phyloP scores from a whole-genome alignment of 2,113 vertebrate genomes.

The Lasiurus borealis region DNA sequence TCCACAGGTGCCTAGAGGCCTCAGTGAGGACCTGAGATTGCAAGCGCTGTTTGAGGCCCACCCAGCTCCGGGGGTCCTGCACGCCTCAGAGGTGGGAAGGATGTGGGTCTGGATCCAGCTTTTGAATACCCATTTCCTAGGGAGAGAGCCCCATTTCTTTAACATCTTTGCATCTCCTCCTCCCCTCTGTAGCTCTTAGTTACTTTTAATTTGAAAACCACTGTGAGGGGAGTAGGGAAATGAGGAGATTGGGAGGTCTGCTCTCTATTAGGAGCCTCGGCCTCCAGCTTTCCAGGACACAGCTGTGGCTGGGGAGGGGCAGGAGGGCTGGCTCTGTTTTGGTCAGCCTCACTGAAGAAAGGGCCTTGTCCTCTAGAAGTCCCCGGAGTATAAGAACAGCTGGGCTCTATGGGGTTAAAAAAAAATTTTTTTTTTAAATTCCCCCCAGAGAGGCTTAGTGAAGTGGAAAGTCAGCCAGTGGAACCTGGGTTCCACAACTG shows the following conservation, averaged over 20 bases:
- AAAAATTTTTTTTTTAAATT: not conserved
- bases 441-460: not conserved
- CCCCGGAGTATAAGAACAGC: slow-evolving; percentile 58
- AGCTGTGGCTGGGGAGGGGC: slow-evolving; percentile 73
- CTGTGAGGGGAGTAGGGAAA: not conserved
- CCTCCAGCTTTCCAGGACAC: slow-evolving; percentile 61
- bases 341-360: slow-evolving; percentile 70
- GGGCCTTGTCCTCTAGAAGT: slow-evolving; percentile 68
- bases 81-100: not conserved
- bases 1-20: not conserved
- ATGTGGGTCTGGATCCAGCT: not conserved
- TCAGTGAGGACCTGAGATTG: not conserved
- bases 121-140: not conserved
- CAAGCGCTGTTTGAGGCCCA: not conserved
- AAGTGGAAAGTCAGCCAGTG: not conserved
- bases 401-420: not conserved
- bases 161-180: not conserved
- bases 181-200: slow-evolving; percentile 29
- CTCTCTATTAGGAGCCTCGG: slow-evolving; percentile 76
- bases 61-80: not conserved
- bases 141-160: not conserved
- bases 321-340: slow-evolving; percentile 42
- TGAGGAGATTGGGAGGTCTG: slow-evolving; percentile 75
- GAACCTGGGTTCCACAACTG: not conserved
- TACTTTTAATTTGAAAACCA: slow-evolving; percentile 82